Base-by-base conservation (phyloP, 1,140 invertebrate species). In the Cardiocondyla obscurior region DNA sequence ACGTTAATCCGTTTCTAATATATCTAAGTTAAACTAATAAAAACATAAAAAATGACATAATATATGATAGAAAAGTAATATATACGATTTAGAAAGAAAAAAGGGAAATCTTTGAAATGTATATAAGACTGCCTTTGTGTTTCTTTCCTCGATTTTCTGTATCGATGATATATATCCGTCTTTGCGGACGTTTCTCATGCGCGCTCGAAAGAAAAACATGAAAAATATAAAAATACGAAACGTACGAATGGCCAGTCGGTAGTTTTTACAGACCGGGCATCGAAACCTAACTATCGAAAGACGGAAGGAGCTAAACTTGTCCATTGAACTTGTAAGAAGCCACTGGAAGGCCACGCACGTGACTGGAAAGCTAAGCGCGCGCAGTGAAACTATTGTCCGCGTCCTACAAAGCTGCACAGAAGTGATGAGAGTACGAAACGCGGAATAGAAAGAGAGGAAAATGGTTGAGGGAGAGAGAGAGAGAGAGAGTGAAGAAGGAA, bases 311-410 rank as follows among this genome's bases (percentile, higher is more conserved):
- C 81, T 74, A 89, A 89, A 89, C 84, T 88, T 89, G 88, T 84
- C 64, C 70, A 87, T 88, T 88, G 85, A 89, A 87, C 87, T 89
- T 88, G 84, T 82, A 90, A 85, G 88, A 89, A 89, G 87, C 74
- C 72, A 84, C 74, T 85, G 81, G 76, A 83, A 83, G 89, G 84
- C 81, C 82, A 86, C 70, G 85, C 86, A 88, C 90, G 90, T 91
- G 90, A 91, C 85, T 58, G 55, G 90, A 57, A 84, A 89, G 55
- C 79, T 60, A 90, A 90, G 82, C 82, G 85, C 36, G 70, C 42
- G 81, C 64, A 69, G 90, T 30, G 49, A 81, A 91, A 90, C 58
- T 90, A 90, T 91, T 90, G 90, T 88, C 90, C 84, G 51, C 81
- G 30, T 82, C 51, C 85, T 64, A 81, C 64, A 76, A 77, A 79